Evolutionary conservation across 2,797 vertebrate species (phyloP).

Genomic region (Xyrichtys novacula): DNA sequence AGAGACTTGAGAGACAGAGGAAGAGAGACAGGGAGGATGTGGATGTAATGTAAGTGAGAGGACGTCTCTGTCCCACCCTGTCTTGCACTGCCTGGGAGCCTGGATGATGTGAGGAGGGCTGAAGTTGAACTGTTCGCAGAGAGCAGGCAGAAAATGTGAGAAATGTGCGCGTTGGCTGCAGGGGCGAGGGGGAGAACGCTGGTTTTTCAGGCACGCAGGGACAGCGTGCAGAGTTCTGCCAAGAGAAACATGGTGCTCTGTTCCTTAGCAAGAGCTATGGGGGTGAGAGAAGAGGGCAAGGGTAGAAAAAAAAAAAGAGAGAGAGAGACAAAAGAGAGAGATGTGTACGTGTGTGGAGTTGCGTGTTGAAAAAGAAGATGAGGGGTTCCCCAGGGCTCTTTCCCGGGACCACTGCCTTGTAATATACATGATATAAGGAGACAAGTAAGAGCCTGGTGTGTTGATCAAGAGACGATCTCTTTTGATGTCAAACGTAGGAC

Average conservation of each 20-base stretch:
- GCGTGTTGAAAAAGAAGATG: conserved; percentile 52
- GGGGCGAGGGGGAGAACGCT: conserved; percentile 79
- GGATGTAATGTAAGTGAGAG: conserved; percentile 70
- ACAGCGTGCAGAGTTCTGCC: conserved; percentile 87
- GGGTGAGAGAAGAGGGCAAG: conserved; percentile 69
- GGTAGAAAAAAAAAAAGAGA: conserved; percentile 42
- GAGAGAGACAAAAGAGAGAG: conserved; percentile 24
- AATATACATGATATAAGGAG: conserved; percentile 58
- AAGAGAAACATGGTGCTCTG: conserved; percentile 85
- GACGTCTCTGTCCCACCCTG: conserved; percentile 77
- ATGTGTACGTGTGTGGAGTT: conserved; percentile 31
- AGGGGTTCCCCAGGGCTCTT: conserved; percentile 74
- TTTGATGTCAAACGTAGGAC: conserved; percentile 23
- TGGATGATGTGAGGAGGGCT: conserved; percentile 70
- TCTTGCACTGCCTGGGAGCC: conserved; percentile 68
- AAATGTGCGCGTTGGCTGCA: conserved; percentile 84
- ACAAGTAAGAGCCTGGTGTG: conserved; percentile 45
- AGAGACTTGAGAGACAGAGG: conserved; percentile 55
- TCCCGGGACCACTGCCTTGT: conserved; percentile 52
- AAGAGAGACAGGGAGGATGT: conserved; percentile 67
- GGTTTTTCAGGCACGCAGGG: conserved; percentile 85
- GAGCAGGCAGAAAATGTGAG: conserved; percentile 86
- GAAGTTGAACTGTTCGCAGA: conserved; percentile 71
- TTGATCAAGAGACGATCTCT: conserved; percentile 56
- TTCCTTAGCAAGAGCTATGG: conserved; percentile 79